Evolutionary conservation across 2,888 invertebrate species (phyloP).

Genomic region (Gandaritis pyraliata): DNA sequence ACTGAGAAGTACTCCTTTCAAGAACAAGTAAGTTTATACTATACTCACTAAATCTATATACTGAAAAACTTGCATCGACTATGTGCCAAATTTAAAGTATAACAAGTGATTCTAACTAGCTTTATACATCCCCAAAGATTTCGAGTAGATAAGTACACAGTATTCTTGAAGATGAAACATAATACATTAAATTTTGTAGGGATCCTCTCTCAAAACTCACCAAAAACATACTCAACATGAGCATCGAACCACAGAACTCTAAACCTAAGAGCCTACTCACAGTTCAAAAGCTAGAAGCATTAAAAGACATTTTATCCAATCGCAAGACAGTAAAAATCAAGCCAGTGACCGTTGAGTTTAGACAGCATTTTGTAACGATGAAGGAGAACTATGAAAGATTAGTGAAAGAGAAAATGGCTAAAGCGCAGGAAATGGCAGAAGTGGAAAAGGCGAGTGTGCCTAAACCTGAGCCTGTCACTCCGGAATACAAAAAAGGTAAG

Average conservation of each 20-base stretch:
- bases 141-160: too few species aligned
- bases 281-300: slow-evolving; percentile 77
- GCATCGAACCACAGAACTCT: slow-evolving; percentile 68
- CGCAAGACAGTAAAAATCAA: slow-evolving; percentile 81
- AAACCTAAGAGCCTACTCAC: slow-evolving; percentile 57
- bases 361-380: slow-evolving; percentile 67
- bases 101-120: too few species aligned
- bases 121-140: too few species aligned
- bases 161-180: too few species aligned
- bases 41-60: too few species aligned
- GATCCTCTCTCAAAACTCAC: slow-evolving; percentile 77
- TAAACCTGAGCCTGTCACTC: not conserved
- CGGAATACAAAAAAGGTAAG: slow-evolving; percentile 11
- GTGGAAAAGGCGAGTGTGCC: slow-evolving; percentile 37
- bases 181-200: slow-evolving; percentile 48
- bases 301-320: slow-evolving; percentile 78
- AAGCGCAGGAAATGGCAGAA: slow-evolving; percentile 12
- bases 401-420: slow-evolving; percentile 55
- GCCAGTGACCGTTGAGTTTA: slow-evolving; percentile 75
- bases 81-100: too few species aligned
- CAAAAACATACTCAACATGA: slow-evolving; percentile 81
- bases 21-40: slow-evolving; percentile 52
- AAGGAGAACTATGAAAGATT: slow-evolving; percentile 67
- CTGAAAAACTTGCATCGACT: too few species aligned
- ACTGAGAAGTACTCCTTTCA: slow-evolving; percentile 71